Percentiles rank a stretch among this genome's conserved stretches.
phyloP scores from a whole-genome alignment of 2,113 vertebrate species.

The Psephotus haematonotus region DNA sequence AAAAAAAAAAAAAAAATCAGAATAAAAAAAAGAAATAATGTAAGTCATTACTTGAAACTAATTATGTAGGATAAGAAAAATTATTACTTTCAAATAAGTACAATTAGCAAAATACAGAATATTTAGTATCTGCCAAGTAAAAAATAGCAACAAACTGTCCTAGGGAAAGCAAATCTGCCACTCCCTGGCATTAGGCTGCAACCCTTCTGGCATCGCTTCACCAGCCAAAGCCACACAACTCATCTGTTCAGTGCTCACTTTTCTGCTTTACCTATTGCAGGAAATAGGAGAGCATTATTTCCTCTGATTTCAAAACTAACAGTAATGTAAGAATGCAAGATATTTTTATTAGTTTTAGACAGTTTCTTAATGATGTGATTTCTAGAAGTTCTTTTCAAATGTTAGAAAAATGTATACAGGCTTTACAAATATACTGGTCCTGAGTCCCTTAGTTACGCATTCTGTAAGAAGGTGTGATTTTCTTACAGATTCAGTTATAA shows the following conservation, averaged over 20 bases:
- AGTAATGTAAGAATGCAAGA: background rate
- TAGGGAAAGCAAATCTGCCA: background rate
- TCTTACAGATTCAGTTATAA: background rate
- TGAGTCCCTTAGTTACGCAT: background rate
- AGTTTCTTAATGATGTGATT: background rate
- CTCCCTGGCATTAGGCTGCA: background rate
- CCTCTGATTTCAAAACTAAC: background rate
- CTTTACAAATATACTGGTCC: background rate
- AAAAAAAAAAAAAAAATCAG: background rate
- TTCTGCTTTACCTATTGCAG: background rate
- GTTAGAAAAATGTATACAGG: background rate
- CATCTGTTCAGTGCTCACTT: background rate
- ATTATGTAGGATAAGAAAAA: background rate
- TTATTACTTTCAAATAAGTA: background rate
- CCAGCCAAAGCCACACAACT: background rate
- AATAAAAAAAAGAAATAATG: background rate
- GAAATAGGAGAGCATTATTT: background rate
- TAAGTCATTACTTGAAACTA: background rate
- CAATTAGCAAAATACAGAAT: background rate
- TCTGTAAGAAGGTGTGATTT: background rate
- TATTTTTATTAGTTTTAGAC: background rate
- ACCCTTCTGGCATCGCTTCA: accelerated
- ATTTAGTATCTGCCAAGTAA: background rate
- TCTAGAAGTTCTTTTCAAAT: background rate
- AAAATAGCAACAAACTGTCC: background rate